phyloP scores from a whole-genome alignment of 1,140 invertebrate genomes.

The Sinella curviseta region DNA sequence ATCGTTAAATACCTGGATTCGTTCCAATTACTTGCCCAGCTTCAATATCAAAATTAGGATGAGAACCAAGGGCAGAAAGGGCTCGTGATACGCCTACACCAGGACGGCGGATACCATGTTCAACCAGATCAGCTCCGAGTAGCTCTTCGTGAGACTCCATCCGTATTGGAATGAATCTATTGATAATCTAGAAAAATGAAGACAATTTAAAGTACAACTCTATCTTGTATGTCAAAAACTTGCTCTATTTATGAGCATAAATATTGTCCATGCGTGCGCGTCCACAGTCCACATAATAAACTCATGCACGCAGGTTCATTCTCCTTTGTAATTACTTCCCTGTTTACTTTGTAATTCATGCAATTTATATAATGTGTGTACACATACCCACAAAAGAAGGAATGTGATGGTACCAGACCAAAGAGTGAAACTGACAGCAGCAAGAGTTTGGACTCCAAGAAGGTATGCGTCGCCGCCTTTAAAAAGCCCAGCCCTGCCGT shows the following conservation, averaged over 20 bases:
- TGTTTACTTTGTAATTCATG: no score
- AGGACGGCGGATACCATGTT: constrained; percentile 72
- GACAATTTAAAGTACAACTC: neutral
- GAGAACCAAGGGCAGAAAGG: constrained; percentile 61
- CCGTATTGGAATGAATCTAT: constrained; percentile 76
- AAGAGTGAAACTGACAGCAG: constrained; percentile 65
- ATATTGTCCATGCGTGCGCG: no score
- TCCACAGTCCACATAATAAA: no score
- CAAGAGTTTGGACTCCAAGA: constrained; percentile 76
- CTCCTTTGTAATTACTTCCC: no score
- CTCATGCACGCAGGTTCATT: no score
- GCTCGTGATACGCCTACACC: constrained; percentile 66
- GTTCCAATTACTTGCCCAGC: constrained; percentile 58
- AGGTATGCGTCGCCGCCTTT: constrained; percentile 78
- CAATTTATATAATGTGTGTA: no score
- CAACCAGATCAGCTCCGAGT: constrained; percentile 81
- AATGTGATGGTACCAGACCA: constrained; percentile 75
- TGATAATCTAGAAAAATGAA: constrained; percentile 61
- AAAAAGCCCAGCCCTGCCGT: constrained; percentile 55
- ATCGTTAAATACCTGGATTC: constrained; percentile 59
- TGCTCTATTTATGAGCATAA: neutral
- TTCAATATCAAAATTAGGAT: constrained; percentile 55
- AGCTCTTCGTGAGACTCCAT: constrained; percentile 82
- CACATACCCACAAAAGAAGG: constrained; percentile 66
- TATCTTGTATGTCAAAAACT: neutral